Evolutionary conservation across 2,113 vertebrate species (phyloP).

Genomic region (Carollia perspicillata): DNA sequence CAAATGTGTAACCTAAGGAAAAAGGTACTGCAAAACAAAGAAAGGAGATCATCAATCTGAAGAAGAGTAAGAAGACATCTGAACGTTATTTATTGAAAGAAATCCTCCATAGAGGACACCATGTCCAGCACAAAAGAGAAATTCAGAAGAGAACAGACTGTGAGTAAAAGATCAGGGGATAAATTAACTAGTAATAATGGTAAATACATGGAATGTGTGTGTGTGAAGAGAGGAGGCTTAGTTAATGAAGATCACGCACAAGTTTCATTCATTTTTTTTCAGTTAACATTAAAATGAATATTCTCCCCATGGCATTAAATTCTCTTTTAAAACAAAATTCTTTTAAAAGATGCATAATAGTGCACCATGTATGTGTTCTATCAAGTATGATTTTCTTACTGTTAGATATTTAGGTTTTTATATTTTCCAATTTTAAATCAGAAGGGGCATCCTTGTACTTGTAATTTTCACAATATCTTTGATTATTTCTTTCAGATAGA

Average conservation of each 20-base stretch:
- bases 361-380: neutral
- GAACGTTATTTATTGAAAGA: neutral
- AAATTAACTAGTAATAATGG: neutral
- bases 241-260: neutral
- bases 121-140: neutral
- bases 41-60: neutral
- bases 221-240: neutral
- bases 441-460: neutral
- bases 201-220: neutral
- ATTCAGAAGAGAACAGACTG: neutral
- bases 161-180: neutral
- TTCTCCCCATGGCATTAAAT: neutral
- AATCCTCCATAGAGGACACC: neutral
- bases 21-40: neutral
- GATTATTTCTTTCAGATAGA: neutral
- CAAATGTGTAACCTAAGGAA: neutral
- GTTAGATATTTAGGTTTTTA: neutral
- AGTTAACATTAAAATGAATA: slow-evolving; percentile 20
- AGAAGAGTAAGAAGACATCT: neutral
- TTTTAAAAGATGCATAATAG: neutral
- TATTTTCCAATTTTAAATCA: slow-evolving; percentile 4
- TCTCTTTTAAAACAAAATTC: slow-evolving; percentile 6
- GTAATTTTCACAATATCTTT: neutral
- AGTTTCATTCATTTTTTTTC: neutral
- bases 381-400: neutral